phyloP scores from a whole-genome alignment of 2,113 vertebrate genomes.

The Channa argus region DNA sequence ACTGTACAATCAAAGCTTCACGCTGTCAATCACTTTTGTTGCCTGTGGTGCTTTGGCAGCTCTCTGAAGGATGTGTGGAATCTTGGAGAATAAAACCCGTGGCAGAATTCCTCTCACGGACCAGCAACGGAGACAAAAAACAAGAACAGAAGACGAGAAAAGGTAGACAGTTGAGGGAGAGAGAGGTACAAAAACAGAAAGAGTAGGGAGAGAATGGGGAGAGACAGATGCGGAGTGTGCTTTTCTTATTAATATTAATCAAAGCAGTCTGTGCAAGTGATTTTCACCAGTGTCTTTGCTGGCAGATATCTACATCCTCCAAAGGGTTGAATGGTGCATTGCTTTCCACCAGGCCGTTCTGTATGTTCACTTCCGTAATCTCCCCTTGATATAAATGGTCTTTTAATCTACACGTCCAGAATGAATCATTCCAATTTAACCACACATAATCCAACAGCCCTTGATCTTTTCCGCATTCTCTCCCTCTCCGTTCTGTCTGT shows the following conservation, averaged over 20 bases:
- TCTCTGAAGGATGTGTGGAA: constrained; percentile 44
- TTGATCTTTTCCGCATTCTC: constrained; percentile 42
- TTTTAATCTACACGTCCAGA: constrained; percentile 62
- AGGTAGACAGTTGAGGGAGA: constrained; percentile 22
- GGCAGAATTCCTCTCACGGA: constrained; percentile 57
- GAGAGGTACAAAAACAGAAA: constrained; percentile 6
- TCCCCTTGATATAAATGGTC: constrained; percentile 54
- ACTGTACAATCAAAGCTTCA: constrained; percentile 24
- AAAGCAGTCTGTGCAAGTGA: constrained; percentile 59
- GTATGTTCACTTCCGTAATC: constrained; percentile 46
- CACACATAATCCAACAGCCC: constrained; percentile 50
- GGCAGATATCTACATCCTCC: constrained; percentile 48
- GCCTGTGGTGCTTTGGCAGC: constrained; percentile 49
- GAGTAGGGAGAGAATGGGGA: constrained; percentile 5
- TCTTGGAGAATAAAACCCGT: constrained; percentile 40
- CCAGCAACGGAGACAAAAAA: constrained; percentile 38
- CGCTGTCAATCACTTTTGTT: constrained; percentile 33
- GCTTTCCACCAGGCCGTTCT: constrained; percentile 43
- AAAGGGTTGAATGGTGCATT: constrained; percentile 18
- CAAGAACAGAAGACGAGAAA: constrained; percentile 42
- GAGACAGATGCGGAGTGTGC: constrained; percentile 30
- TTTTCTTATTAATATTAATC: constrained; percentile 72
- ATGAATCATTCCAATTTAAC: constrained; percentile 55
- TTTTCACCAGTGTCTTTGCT: constrained; percentile 47
- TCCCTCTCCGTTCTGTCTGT: not conserved